Evolutionary conservation across 2,888 invertebrate genomes (phyloP), one percentile per base, ranked within the genome.

Genomic region (Alviniconcha strummeri): DNA sequence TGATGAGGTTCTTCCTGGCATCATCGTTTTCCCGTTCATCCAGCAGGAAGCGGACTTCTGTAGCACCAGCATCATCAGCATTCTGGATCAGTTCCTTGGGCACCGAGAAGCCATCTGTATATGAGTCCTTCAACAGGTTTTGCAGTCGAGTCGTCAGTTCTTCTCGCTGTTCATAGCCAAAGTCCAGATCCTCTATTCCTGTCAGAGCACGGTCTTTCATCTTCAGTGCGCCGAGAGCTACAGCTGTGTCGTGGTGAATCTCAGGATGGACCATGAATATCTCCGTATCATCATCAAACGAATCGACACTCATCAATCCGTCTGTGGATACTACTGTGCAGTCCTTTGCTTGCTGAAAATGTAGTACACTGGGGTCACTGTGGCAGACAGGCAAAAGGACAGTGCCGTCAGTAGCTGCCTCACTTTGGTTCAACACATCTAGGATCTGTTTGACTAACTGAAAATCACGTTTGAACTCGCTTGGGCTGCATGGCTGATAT

Each of bases 11-110:
- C 54, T 87, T 87, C 71, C 85, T 81, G 57, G 88, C 85, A 80
- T 91, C 89, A 2, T 81, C 75, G 81, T 91, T 90, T 9, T 86
- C 84, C 74, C 93, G 85, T 84, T 92, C 91, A 85, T 93, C 93
- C 84, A 91, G 91, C 69, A 92, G 84, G 81, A 91, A 87, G n/a
- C 84, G 84, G 1, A 90, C 86, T 72, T 86, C 86, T 1, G 84
- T 88, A 2, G 91, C 91, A 17, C 89, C 90, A 4, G 92, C 91
- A 87, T 91, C 91, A 83, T 92, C 92, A 17, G 91, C 91, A 87
- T 92, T 91, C 81, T 92, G 92, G 11, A 92, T 87, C 17, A 92
- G 84, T 85, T 92, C 92, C 82, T 91, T 92, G 8, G 90, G 88
- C 52, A 92, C 88, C 17, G 91, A 87, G 19, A 91, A 88, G 11